Evolutionary conservation across 2,113 vertebrate species (phyloP).

Genomic region (Cynoglossus semilaevis): DNA sequence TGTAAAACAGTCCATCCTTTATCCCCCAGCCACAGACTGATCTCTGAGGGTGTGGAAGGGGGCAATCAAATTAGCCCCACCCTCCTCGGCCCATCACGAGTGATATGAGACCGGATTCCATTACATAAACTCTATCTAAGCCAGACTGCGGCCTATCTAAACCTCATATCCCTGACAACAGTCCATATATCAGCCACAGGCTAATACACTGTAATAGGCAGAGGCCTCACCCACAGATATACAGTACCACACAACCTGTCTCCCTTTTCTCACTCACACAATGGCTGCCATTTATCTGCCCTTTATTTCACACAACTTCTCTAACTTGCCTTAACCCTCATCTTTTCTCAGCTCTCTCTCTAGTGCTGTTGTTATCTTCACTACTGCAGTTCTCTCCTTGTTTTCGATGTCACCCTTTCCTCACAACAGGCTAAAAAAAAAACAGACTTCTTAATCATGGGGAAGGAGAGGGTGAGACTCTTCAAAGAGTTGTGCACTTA

Average conservation of each 20-base stretch:
- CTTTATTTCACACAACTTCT: constrained; percentile 14
- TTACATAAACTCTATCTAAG: constrained; percentile 72
- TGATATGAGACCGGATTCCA: constrained; percentile 71
- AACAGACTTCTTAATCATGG: constrained; percentile 31
- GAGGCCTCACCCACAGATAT: constrained; percentile 49
- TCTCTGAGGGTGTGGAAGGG: constrained; percentile 50
- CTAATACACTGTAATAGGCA: constrained; percentile 68
- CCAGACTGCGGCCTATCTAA: constrained; percentile 66
- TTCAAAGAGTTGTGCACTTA: neutral
- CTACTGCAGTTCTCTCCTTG: constrained; percentile 13
- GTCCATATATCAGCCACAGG: constrained; percentile 74
- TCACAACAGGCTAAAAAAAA: too few species aligned
- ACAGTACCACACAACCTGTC: constrained; percentile 43
- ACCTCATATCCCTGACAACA: constrained; percentile 75
- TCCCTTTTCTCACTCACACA: constrained; percentile 16
- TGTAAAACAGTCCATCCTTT: constrained; percentile 64
- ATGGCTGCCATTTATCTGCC: constrained; percentile 30
- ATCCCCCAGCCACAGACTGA: constrained; percentile 44
- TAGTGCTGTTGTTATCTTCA: neutral
- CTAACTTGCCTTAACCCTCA: neutral
- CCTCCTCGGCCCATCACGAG: constrained; percentile 45
- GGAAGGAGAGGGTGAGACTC: constrained; percentile 5
- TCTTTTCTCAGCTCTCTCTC: constrained; percentile 15
- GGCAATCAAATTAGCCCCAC: constrained; percentile 70
- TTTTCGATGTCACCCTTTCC: constrained; percentile 2